These are phyloP conservation scores for Accipiter cooperii DNA, from an alignment of 2,113 vertebrate species.

Conservation along the genomic window DNA sequence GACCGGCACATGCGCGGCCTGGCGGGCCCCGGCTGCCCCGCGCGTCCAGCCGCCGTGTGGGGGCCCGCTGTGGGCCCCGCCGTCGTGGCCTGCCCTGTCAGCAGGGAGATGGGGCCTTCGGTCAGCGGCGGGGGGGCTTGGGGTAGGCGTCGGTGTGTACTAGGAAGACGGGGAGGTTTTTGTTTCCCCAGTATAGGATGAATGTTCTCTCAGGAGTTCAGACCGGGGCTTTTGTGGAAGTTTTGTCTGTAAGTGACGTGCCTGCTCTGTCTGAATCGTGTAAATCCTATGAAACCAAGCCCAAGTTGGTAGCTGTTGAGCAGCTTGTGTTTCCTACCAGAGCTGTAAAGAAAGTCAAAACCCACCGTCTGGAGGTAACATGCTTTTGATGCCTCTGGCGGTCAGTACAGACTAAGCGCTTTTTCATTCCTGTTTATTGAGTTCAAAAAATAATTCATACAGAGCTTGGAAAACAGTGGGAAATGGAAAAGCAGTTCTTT, in stretches of 20 bases:
- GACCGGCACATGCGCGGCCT: too few relatives aligned
- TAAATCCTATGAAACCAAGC: accelerated
- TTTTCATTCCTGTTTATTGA: not conserved
- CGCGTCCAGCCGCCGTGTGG: not conserved
- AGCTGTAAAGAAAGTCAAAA: too few relatives aligned
- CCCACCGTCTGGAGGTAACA: accelerated
- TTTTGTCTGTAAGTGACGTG: accelerated
- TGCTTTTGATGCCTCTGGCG: not conserved
- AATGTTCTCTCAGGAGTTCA: accelerated
- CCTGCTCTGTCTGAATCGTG: accelerated
- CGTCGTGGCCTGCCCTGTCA: not conserved
- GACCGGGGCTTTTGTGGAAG: not conserved
- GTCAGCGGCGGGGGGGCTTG: accelerated
- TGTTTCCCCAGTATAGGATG: accelerated
- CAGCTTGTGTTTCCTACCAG: not conserved
- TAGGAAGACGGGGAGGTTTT: accelerated
- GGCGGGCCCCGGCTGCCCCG: not conserved
- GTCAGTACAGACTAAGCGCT: accelerated
- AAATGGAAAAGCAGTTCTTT: not conserved
- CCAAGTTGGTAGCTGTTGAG: accelerated
- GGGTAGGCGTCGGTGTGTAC: accelerated
- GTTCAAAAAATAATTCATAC: not conserved
- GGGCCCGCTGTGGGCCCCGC: not conserved
- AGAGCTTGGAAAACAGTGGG: not conserved
- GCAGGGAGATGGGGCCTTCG: not conserved